A percentile compares a stretch with the other conserved stretches of the same genome.
These are phyloP conservation scores for Heliconius melpomene DNA, from an alignment of 1,140 invertebrate species.

Conservation along the genomic window DNA sequence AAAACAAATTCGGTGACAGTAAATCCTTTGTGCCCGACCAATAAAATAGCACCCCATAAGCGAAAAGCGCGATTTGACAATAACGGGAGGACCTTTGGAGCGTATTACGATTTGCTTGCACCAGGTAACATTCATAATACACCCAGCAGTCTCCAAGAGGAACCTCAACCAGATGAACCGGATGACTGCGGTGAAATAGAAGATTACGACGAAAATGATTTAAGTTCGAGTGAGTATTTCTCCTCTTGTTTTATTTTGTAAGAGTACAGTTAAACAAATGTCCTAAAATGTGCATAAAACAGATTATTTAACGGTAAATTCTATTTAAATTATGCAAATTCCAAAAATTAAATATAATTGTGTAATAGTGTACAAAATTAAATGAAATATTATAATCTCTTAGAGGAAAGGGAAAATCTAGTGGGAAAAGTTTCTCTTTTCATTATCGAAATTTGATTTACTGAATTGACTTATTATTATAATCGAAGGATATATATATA, in stretches of 20 bases:
- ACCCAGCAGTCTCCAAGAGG: conserved; percentile 53
- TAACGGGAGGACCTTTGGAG: conserved; percentile 58
- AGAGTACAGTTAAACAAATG: not conserved
- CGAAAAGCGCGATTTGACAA: conserved; percentile 39
- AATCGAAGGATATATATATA: no score
- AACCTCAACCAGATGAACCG: conserved; percentile 58
- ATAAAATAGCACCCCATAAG: conserved; percentile 71
- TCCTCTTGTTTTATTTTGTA: not conserved
- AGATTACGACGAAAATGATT: conserved; percentile 73
- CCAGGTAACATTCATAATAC: conserved; percentile 41
- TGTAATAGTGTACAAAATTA: no score
- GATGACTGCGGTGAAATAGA: conserved; percentile 72
- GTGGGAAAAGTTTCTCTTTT: no score
- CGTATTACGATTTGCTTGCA: conserved; percentile 57
- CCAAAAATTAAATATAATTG: no score
- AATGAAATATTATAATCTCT: no score
- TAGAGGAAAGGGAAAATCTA: no score
- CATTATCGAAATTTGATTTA: no score
- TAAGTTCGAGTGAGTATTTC: conserved; percentile 60
- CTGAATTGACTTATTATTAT: no score
- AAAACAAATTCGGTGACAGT: conserved; percentile 58
- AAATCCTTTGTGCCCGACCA: conserved; percentile 70
- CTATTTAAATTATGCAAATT: no score
- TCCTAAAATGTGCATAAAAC: no score
- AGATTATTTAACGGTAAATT: no score